Conservation (phyloP, 1,140 invertebrate genomes). For the Leptinotarsa defecta region DNA sequence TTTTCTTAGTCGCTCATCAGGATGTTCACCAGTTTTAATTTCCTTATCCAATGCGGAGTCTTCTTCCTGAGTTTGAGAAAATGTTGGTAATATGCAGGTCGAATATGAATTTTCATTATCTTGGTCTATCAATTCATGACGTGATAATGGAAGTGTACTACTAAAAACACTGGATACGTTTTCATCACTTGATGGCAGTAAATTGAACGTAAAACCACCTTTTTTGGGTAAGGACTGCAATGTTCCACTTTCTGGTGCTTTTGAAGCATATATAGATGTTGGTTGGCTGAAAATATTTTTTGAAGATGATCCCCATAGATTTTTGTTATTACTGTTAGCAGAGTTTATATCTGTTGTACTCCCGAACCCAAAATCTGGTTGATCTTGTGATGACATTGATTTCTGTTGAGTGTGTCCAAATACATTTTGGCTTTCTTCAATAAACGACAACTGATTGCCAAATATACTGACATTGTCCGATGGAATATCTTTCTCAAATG, state of each 20-base stretch:
- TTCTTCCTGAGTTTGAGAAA: not conserved
- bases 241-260: not conserved
- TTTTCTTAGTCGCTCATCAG: not conserved
- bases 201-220: slow-evolving; percentile 33
- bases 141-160: not conserved
- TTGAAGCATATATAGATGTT: not conserved
- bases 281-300: not conserved
- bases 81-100: not conserved
- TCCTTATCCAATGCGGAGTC: not conserved
- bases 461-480: slow-evolving; percentile 4
- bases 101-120: not conserved
- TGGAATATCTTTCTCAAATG: not conserved
- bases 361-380: not conserved
- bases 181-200: not conserved
- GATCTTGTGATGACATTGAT: not conserved
- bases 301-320: not conserved
- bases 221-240: slow-evolving; percentile 13
- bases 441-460: not conserved
- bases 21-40: not conserved
- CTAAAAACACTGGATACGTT: not conserved
- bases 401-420: not conserved
- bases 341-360: slow-evolving; percentile 1
- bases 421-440: not conserved
- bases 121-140: not conserved
- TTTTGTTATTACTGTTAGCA: not conserved